Percentiles rank a stretch among this genome's conserved stretches.
These are phyloP conservation scores for Diogma glabrata DNA, from an alignment of 2,888 invertebrate species.

Conservation along the genomic window DNA sequence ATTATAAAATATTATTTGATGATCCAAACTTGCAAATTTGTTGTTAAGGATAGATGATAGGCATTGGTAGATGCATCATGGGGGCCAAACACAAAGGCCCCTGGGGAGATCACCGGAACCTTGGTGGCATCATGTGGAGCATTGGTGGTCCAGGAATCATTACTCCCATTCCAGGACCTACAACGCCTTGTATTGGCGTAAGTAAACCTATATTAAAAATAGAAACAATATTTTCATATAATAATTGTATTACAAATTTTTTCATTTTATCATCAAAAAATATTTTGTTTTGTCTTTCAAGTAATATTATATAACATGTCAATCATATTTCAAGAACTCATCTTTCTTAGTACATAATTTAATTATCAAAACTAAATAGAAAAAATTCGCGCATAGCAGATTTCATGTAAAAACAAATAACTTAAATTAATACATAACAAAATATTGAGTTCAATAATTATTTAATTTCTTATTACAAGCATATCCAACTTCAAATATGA, in stretches of 20 bases:
- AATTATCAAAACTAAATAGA: conserved; percentile 1
- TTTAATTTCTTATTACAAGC: conserved; percentile 8
- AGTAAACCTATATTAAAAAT: conserved; percentile 27
- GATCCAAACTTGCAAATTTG: conserved; percentile 10
- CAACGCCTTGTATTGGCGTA: conserved; percentile 32
- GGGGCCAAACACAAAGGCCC: conserved; percentile 30
- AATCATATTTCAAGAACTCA: conserved; percentile 12
- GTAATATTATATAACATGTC: conserved; percentile 4
- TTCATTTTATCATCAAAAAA: too few species aligned
- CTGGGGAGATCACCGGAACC: conserved; percentile 71
- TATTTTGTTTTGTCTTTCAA: too few species aligned
- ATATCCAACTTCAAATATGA: conserved; percentile 9
- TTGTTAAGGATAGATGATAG: conserved; percentile 30
- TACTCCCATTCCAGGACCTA: conserved; percentile 36
- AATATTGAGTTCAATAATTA: not conserved
- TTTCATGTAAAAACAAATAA: too few species aligned
- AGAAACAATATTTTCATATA: conserved; percentile 1
- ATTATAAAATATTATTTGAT: not conserved
- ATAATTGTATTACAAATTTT: too few species aligned
- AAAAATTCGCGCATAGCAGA: too few species aligned
- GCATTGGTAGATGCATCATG: conserved; percentile 31
- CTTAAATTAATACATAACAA: conserved; percentile 4
- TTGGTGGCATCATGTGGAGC: conserved; percentile 64
- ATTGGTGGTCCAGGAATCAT: conserved; percentile 40
- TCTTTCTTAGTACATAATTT: not conserved